Percentiles rank a stretch among this genome's conserved stretches.
Conservation (phyloP, 92 coral and sea anemone species). For the Isaurus tuberculatus region DNA sequence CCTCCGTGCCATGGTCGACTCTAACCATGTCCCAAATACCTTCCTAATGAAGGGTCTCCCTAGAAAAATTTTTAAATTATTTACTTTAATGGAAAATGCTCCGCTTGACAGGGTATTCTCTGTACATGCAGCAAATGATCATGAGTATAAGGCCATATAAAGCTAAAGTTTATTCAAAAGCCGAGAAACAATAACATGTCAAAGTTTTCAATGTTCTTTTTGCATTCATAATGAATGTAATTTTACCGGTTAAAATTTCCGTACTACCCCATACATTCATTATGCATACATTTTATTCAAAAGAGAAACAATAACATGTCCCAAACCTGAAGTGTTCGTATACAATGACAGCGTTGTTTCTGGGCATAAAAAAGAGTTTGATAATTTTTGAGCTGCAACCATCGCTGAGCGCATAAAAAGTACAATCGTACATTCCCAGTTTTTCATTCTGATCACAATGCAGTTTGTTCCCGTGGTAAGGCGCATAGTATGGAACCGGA, state of each 20-base stretch:
- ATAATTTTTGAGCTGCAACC: slow-evolving; percentile 70
- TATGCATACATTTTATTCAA: no score
- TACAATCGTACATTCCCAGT: slow-evolving; percentile 68
- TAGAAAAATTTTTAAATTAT: slow-evolving; percentile 12
- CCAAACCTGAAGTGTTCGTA: slow-evolving; percentile 73
- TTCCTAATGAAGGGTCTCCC: slow-evolving; percentile 52
- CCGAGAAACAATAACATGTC: no score
- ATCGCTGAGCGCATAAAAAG: slow-evolving; percentile 68
- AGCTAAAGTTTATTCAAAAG: not conserved
- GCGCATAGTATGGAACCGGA: slow-evolving; percentile 69
- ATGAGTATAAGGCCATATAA: not conserved
- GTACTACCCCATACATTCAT: no score
- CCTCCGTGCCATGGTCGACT: slow-evolving; percentile 73
- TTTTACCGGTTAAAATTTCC: no score
- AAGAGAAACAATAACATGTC: no score
- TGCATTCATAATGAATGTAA: no score
- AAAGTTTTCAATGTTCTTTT: no score
- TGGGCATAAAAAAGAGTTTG: slow-evolving; percentile 64
- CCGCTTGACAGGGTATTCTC: not conserved
- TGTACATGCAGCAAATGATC: not conserved
- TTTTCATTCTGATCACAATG: slow-evolving; percentile 80
- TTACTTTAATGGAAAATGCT: not conserved
- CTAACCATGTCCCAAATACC: slow-evolving; percentile 74
- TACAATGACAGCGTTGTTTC: slow-evolving; percentile 64
- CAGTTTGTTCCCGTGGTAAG: slow-evolving; percentile 70